A percentile compares a stretch with the other conserved stretches of the same genome.
Conservation (phyloP, 2,113 vertebrate species). For the Mobula birostris region DNA sequence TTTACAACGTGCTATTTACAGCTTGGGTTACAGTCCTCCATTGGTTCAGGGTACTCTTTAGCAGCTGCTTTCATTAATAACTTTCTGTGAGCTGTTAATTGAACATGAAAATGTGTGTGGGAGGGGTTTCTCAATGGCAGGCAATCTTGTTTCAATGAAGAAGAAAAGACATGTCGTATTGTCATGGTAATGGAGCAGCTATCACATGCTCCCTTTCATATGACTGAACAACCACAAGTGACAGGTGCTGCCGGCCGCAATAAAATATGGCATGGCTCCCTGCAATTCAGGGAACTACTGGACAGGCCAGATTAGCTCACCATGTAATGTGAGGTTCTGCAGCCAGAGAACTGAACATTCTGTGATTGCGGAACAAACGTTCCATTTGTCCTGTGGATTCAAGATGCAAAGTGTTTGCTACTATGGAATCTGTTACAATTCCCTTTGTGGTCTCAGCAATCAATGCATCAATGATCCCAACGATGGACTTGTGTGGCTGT, state of each 20-base stretch:
- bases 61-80: conserved; percentile 64
- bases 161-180: background rate
- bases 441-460: no score
- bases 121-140: conserved; percentile 39
- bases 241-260: background rate
- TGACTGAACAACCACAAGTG: background rate
- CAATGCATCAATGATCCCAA: background rate
- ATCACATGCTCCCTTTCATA: conserved; percentile 21
- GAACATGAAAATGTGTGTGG: conserved; percentile 66
- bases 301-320: background rate
- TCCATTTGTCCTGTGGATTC: background rate
- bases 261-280: background rate
- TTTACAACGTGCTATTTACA: conserved; percentile 69
- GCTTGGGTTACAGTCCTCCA: conserved; percentile 61
- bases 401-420: background rate
- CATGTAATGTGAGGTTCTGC: background rate
- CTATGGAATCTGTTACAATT: background rate
- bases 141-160: background rate
- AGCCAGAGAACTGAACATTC: background rate
- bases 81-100: conserved; percentile 64
- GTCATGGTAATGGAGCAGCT: background rate
- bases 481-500: background rate
- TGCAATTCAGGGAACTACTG: background rate
- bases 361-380: background rate
- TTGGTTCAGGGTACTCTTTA: conserved; percentile 65